Conservation (phyloP, 2,113 vertebrate species). For the Dicrurus megarhynchus region DNA sequence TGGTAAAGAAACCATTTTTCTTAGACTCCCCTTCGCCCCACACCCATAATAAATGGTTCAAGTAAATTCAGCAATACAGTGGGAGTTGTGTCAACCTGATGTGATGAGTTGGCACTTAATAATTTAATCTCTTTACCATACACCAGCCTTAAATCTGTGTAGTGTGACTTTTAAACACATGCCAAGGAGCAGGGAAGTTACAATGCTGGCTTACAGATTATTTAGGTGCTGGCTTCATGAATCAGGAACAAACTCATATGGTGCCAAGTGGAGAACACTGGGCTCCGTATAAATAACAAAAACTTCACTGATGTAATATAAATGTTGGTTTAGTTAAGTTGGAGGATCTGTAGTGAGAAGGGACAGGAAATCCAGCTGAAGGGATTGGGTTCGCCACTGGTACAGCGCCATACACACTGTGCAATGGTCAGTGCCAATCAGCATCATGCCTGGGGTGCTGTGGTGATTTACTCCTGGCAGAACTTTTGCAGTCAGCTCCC, state of each 20-base stretch:
- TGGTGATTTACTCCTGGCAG: not conserved
- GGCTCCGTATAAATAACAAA: not conserved
- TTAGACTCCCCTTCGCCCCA: constrained; percentile 13
- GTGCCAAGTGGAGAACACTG: constrained; percentile 24
- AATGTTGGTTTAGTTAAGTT: constrained; percentile 13
- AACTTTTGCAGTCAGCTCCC: not conserved
- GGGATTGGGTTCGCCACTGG: not conserved
- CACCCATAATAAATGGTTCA: constrained; percentile 40
- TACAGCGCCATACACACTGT: not conserved
- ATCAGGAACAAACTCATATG: constrained; percentile 57
- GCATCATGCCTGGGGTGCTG: fast-evolving
- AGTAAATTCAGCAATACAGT: constrained; percentile 52
- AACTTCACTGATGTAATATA: not conserved
- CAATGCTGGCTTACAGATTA: constrained; percentile 52
- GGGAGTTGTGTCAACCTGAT: constrained; percentile 47
- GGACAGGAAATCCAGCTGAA: constrained; percentile 12
- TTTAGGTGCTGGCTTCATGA: constrained; percentile 56
- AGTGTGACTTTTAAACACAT: constrained; percentile 52
- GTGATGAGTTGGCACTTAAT: constrained; percentile 57
- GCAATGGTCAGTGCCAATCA: not conserved
- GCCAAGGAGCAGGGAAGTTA: constrained; percentile 55
- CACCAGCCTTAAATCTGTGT: constrained; percentile 54
- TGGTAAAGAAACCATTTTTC: constrained; percentile 61
- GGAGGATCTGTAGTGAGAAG: not conserved
- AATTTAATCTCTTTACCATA: constrained; percentile 69